Evolutionary conservation across 2,888 invertebrate species (phyloP).

Genomic region (Pterostichus niger): DNA sequence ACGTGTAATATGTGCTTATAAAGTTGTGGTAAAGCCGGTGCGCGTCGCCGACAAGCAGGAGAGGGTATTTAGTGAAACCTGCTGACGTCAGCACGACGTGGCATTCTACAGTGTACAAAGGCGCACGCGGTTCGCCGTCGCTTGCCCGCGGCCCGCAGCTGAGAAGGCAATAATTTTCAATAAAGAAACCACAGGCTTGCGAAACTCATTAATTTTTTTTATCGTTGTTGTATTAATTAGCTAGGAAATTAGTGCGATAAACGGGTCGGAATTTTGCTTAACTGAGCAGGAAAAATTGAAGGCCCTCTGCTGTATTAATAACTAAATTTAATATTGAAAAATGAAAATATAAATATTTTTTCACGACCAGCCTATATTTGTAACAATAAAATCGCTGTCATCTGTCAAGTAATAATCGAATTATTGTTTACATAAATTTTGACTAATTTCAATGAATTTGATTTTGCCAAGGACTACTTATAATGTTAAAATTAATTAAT

Average conservation of each 20-base stretch:
- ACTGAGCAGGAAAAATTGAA: slow-evolving; percentile 33
- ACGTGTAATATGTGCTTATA: too few species aligned
- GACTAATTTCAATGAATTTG: too few species aligned
- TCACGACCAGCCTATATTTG: too few species aligned
- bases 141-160: not conserved
- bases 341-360: too few species aligned
- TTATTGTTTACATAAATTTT: too few species aligned
- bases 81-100: not conserved
- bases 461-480: too few species aligned
- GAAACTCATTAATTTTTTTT: slow-evolving; percentile 54
- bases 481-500: too few species aligned
- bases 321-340: not conserved
- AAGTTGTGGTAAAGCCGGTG: too few species aligned
- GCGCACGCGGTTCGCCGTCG: not conserved
- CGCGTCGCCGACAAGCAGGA: not conserved
- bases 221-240: slow-evolving; percentile 51
- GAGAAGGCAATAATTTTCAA: slow-evolving; percentile 53
- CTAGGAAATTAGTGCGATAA: slow-evolving; percentile 21
- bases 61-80: slow-evolving; percentile 25
- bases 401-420: too few species aligned
- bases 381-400: too few species aligned
- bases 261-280: slow-evolving; percentile 12
- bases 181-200: slow-evolving; percentile 38
- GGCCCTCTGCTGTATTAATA: not conserved
- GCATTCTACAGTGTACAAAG: slow-evolving; percentile 11